Base-by-base conservation (phyloP, 2,113 vertebrate genomes). In the Misgurnus anguillicaudatus region DNA sequence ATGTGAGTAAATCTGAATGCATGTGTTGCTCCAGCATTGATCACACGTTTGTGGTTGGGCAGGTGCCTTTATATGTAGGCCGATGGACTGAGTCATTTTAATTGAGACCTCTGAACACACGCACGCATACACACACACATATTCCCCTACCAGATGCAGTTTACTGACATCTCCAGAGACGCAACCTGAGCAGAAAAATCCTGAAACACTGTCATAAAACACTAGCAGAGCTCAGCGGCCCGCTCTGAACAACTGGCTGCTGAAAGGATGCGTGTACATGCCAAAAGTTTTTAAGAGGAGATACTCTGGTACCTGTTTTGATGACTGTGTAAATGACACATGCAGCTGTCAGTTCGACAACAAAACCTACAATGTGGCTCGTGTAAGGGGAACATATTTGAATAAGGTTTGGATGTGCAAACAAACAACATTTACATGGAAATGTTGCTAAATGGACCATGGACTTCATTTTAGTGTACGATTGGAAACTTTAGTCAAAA, bases 121-220 rank as follows among this genome's bases (percentile, higher is more conserved):
- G 39, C 75, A 66, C 79, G 64, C 67, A 72, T 42, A 77, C 63
- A 63, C 58, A 36, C 64, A 63, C 41, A 45, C 47, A 66, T 36
- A 75, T 14, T 19, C 64, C 51, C 47, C 57, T 65, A 72, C 73
- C 72, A 67, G 80, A 68, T 63, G 58, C 66, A 69, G 64, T 84
- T 84, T 78, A 75, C 79, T 75, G 75, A 77, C 79, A 81, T 75
- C 65, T 81, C 75, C 51, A 21, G 75, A 81, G 83, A 81, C 75
- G 79, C 39, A 81, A 84, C 76, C 65, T 75, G 79, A 84, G 79
- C 63, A 75, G 79, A 78, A 81, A 78, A 75, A 84, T 72, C 68
- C 76, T 62, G 73, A 79, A 66, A 63, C 64, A 65, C 75, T 31
- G 41, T 79, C 72, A 77, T 82, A 82, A 84, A 84, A 79, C 16